These are phyloP conservation scores for Arion vulgaris DNA, from an alignment of 1,140 invertebrate genomes.

Conservation along the genomic window DNA sequence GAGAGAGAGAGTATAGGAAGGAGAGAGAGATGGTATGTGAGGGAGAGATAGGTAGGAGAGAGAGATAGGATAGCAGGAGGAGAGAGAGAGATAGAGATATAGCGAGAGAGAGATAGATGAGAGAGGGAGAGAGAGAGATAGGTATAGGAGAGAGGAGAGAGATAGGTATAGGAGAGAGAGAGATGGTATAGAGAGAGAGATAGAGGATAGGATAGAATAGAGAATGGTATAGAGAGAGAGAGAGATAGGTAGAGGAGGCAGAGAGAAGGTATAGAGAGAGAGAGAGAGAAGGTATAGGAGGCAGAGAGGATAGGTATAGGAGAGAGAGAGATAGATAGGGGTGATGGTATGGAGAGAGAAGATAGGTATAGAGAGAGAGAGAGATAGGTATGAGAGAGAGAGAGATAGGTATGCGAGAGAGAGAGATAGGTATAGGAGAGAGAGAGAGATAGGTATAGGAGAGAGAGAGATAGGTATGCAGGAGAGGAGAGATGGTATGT, in stretches of 20 bases:
- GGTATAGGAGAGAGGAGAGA: background rate
- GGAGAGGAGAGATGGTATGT: background rate
- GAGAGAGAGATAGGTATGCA: background rate
- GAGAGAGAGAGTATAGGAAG: too few relatives aligned
- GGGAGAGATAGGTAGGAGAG: background rate
- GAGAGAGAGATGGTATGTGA: too few relatives aligned
- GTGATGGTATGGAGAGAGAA: background rate
- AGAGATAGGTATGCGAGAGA: background rate
- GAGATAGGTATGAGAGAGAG: background rate
- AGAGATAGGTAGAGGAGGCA: background rate
- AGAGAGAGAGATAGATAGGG: background rate
- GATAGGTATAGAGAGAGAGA: background rate
- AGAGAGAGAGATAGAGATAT: too few relatives aligned
- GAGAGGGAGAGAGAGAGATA: background rate
- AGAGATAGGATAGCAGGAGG: background rate
- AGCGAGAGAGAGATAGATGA: background rate
- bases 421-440: background rate
- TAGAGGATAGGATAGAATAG: background rate
- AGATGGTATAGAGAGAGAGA: background rate
- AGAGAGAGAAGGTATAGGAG: background rate
- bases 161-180: background rate
- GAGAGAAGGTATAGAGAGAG: background rate
- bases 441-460: background rate
- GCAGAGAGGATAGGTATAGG: background rate
- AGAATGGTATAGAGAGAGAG: background rate